Base-by-base conservation (phyloP, 2,113 vertebrate species). In the Corydoras maculifer region DNA sequence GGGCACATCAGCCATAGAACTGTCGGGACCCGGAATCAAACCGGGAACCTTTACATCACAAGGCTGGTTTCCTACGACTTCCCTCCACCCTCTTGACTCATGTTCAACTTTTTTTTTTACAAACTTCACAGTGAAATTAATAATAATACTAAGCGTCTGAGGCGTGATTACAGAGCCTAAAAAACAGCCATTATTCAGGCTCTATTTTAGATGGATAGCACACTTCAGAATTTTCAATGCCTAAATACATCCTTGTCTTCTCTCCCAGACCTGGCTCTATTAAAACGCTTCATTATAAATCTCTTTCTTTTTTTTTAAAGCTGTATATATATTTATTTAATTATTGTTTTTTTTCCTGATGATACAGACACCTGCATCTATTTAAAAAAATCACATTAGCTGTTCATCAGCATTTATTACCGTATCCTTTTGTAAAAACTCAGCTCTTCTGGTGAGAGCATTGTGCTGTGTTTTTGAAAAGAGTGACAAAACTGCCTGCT, bases 401-500 rank as follows among this genome's bases (percentile, higher is more conserved):
- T 32, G 8, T 32, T 50, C 62, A 59, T 65, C 55, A 64, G 51
- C 8, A 31, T 14, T 58, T 18, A 57, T 58, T 31, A 59, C 25
- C 9, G 55, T 53, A 53, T 25, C 0, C 48, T 35, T 60, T 61
- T 60, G 11, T 60, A 14, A 58, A 58, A 58, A 58, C 15, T 55
- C 12, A 57, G 29, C 50, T 48, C 11, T 70, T 12, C 5, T 12
- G 14, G 7, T 11, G 2, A 49, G 13, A 31, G 50, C 10, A 59
- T 7, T 53, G 25, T 65, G 13, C 12, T 31, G 2, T 51, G n/a
- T n/a, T 11, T 51, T 12, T 58, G 4, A 35, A 63, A 61, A 18
- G 12, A 58, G 13, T 51, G 9, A 58, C 54, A 9, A 65, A 13
- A 25, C 9, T 32, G 62, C 55, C 61, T 72, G 70, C 57, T 54